phyloP scores from a whole-genome alignment of 2,797 vertebrate species.

The Dromococcyx pavoninus region DNA sequence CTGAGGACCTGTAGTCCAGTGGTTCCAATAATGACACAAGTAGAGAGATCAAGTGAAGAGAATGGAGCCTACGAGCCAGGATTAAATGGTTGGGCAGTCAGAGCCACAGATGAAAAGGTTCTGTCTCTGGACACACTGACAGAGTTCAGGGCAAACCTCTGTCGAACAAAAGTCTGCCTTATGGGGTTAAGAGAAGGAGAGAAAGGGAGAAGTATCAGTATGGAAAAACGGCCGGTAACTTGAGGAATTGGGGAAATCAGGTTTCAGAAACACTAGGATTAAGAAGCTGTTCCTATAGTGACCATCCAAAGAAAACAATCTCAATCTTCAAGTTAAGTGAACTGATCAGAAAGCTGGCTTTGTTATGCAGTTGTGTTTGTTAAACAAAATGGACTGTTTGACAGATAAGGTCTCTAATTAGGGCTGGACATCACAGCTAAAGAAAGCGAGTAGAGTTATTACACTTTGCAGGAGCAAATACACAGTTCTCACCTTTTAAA shows the following conservation, averaged over 20 bases:
- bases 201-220: not conserved
- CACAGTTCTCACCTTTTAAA: not conserved
- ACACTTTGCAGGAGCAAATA: not conserved
- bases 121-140: not conserved
- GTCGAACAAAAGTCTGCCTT: not conserved
- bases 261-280: constrained; percentile 28
- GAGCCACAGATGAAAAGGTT: not conserved
- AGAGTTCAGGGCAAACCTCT: not conserved
- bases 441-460: not conserved
- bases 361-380: not conserved
- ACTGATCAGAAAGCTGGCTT: not conserved
- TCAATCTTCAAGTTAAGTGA: not conserved
- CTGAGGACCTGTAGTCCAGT: not conserved
- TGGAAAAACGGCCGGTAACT: constrained; percentile 21
- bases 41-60: not conserved
- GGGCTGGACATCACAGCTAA: not conserved
- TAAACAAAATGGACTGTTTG: not conserved
- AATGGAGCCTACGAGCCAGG: not conserved
- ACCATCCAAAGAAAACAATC: constrained; percentile 33
- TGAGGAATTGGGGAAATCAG: constrained; percentile 15
- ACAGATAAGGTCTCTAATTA: not conserved
- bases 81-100: not conserved
- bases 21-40: not conserved
- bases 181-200: not conserved
- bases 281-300: constrained; percentile 37